phyloP scores from a whole-genome alignment of 2,113 vertebrate species.

The Gymnogyps californianus region DNA sequence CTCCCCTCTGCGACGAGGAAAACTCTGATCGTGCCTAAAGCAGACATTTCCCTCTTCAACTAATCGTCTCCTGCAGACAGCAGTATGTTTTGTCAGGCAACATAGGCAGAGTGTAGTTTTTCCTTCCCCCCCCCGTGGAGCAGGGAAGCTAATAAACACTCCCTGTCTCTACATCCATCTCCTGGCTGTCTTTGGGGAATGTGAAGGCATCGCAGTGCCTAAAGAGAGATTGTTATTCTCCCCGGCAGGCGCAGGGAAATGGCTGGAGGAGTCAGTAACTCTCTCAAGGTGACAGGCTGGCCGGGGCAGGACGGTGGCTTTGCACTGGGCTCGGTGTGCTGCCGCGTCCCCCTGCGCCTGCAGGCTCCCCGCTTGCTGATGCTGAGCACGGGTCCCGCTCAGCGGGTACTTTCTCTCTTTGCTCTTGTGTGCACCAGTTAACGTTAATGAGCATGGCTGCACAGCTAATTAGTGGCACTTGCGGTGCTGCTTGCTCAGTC shows the following conservation, averaged over 20 bases:
- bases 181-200: neutral
- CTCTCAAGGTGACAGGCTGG: neutral
- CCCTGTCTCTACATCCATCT: neutral
- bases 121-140: neutral
- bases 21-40: neutral
- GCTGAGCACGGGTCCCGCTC: neutral
- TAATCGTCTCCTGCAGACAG: neutral
- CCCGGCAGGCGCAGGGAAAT: neutral
- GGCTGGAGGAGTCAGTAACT: neutral
- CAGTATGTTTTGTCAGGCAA: neutral
- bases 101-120: neutral
- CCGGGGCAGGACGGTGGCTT: neutral
- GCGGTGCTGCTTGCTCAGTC: neutral
- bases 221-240: neutral
- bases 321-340: fast-evolving
- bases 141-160: neutral
- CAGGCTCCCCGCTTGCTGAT: neutral
- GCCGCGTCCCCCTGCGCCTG: fast-evolving
- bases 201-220: neutral
- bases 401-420: neutral
- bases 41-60: neutral
- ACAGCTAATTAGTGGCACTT: neutral
- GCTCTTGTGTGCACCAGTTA: neutral
- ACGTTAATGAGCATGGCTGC: neutral
- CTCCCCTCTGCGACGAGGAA: neutral